Conservation (phyloP, 2,888 invertebrate genomes). For the Gibbula magus region DNA sequence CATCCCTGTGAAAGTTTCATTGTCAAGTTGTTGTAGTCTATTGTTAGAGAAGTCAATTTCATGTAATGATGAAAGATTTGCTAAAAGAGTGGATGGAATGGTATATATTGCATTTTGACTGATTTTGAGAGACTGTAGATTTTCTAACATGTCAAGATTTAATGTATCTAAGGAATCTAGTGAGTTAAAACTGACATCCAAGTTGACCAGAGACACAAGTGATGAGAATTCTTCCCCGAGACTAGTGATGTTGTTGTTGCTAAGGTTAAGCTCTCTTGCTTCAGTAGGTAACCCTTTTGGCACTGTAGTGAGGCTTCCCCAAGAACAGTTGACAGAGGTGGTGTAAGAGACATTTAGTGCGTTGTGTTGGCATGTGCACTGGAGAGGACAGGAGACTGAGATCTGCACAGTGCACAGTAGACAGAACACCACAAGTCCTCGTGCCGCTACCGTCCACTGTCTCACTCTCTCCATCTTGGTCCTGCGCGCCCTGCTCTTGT, state of each 20-base stretch:
- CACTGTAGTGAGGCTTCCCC: slow-evolving; percentile 38
- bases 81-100: slow-evolving; percentile 29
- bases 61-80: slow-evolving; percentile 28
- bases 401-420: neutral
- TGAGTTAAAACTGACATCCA: slow-evolving; percentile 36
- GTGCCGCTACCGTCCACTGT: neutral
- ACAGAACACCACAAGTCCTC: neutral
- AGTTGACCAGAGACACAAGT: neutral
- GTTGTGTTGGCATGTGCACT: slow-evolving; percentile 11
- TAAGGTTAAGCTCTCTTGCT: slow-evolving; percentile 38
- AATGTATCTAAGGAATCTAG: slow-evolving; percentile 15
- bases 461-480: slow-evolving; percentile 14
- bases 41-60: slow-evolving; percentile 40
- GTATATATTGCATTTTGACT: slow-evolving; percentile 34
- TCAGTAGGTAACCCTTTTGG: slow-evolving; percentile 44
- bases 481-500: neutral
- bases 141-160: slow-evolving; percentile 37
- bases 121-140: slow-evolving; percentile 34
- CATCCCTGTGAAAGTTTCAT: slow-evolving; percentile 29
- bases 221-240: neutral
- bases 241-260: slow-evolving; percentile 42
- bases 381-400: slow-evolving; percentile 4
- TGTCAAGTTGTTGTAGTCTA: slow-evolving; percentile 21
- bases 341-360: slow-evolving; percentile 13
- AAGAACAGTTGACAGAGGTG: slow-evolving; percentile 44